Evolutionary conservation across 1,140 invertebrate genomes (phyloP).

Genomic region (Rhopalosiphum maidis): DNA sequence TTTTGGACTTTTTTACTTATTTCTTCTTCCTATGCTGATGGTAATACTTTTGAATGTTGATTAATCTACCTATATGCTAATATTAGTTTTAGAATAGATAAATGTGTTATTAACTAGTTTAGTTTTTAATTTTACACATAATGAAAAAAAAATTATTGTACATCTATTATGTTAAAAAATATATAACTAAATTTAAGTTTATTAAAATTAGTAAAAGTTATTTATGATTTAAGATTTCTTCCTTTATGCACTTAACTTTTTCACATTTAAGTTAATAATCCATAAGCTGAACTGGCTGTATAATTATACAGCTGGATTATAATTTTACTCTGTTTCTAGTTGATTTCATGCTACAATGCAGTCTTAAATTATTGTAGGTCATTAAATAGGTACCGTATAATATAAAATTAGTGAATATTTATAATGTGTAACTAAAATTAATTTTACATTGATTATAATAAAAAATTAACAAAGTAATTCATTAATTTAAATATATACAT

Average conservation of each 20-base stretch:
- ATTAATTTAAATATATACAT: not conserved
- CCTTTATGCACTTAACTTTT: not conserved
- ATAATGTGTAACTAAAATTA: not conserved
- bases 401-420: not conserved
- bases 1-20: conserved; percentile 32
- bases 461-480: not conserved
- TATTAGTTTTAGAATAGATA: not conserved
- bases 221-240: not conserved
- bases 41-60: not conserved
- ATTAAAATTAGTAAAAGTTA: not conserved
- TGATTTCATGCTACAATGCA: not conserved
- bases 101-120: not conserved
- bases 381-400: not conserved
- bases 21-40: conserved; percentile 20
- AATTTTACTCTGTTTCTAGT: not conserved
- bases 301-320: too few relatives aligned
- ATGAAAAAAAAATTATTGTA: not conserved
- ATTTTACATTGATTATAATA: not conserved
- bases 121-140: not conserved
- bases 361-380: not conserved
- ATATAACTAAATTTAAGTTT: not conserved
- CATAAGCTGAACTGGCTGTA: not conserved
- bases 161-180: not conserved
- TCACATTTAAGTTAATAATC: not conserved
- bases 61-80: too few relatives aligned